These are phyloP conservation scores for Valencia hispanica DNA, from an alignment of 2,797 vertebrate genomes.

Conservation along the genomic window DNA sequence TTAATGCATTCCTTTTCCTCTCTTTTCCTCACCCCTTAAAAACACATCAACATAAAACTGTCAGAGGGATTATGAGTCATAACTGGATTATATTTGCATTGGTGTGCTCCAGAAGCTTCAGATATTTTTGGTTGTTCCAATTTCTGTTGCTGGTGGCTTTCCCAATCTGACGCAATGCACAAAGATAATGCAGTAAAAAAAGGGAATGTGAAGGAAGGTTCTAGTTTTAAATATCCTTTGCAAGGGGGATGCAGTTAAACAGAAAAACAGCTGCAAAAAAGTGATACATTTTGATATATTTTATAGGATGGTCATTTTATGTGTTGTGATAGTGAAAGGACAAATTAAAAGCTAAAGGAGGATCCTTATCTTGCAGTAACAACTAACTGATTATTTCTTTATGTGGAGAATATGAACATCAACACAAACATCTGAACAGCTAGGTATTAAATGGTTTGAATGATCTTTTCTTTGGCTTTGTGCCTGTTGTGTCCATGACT, in stretches of 20 bases:
- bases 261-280: background rate
- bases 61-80: conserved; percentile 1
- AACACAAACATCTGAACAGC: background rate
- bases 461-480: background rate
- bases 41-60: background rate
- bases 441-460: background rate
- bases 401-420: background rate
- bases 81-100: conserved; percentile 1
- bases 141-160: background rate
- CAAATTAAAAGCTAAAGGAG: background rate
- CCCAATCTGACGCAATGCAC: background rate
- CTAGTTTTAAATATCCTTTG: background rate
- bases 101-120: background rate
- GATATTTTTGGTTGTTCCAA: background rate
- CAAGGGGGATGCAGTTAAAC: background rate
- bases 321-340: background rate
- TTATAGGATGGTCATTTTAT: background rate
- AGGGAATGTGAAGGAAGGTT: background rate
- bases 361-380: background rate
- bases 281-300: background rate
- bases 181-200: background rate
- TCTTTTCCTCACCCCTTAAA: background rate
- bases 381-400: background rate
- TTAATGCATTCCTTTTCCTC: background rate
- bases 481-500: background rate